Evolutionary conservation across 1,140 invertebrate species (phyloP).

Genomic region (Magallana ariakensis): DNA sequence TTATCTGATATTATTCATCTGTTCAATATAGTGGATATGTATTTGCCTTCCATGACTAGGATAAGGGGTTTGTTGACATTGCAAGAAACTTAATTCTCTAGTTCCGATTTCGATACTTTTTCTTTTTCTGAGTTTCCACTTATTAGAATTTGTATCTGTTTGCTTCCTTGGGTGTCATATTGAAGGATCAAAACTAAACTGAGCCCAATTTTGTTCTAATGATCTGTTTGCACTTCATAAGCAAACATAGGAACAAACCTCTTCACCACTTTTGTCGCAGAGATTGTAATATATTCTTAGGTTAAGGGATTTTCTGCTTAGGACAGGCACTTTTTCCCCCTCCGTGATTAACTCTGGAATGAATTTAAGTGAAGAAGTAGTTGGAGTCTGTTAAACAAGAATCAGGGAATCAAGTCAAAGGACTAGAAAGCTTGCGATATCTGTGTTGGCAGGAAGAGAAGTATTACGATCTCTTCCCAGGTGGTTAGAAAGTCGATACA

Average conservation of each 20-base stretch:
- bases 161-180: not conserved
- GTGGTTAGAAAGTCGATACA: constrained; percentile 31
- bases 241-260: constrained; percentile 28
- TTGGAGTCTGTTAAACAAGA: constrained; percentile 6
- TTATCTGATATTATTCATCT: too few relatives aligned
- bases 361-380: not conserved
- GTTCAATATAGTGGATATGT: not conserved
- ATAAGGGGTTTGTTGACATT: not conserved
- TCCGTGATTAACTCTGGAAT: not conserved
- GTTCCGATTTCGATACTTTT: constrained; percentile 6
- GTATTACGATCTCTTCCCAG: not conserved
- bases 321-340: not conserved
- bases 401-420: not conserved
- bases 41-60: constrained; percentile 1
- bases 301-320: not conserved
- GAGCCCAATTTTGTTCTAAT: constrained; percentile 29
- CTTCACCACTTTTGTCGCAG: not conserved
- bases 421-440: constrained; percentile 1
- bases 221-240: constrained; percentile 4
- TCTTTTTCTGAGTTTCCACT: constrained; percentile 5
- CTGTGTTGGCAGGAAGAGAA: not conserved
- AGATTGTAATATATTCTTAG: not conserved
- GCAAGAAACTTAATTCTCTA: not conserved
- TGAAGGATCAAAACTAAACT: constrained; percentile 17
- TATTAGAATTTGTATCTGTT: not conserved